phyloP scores from a whole-genome alignment of 2,888 invertebrate genomes.

The Dasysyrphus albostriatus region DNA sequence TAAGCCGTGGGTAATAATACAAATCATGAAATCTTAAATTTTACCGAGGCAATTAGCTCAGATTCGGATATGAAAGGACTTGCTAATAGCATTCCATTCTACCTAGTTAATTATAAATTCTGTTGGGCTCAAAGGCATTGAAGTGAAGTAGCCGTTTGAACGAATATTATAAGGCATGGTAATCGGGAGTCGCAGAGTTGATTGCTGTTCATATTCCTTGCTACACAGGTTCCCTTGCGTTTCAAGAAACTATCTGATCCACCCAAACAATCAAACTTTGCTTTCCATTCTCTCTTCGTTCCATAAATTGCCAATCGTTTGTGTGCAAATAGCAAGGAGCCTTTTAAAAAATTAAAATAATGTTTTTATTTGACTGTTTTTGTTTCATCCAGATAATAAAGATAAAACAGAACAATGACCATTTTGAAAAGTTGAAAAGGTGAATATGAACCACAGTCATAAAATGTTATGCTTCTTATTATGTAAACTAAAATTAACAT shows the following conservation, averaged over 20 bases:
- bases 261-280: too few species aligned
- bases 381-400: conserved; percentile 5
- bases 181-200: background rate
- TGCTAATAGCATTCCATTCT: conserved; percentile 20
- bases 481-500: too few species aligned
- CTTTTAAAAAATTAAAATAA: background rate
- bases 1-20: conserved; percentile 16
- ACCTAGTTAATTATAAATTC: conserved; percentile 34
- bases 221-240: background rate
- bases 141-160: conserved; percentile 10
- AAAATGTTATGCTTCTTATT: too few species aligned
- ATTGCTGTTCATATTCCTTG: background rate
- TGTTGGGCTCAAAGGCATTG: conserved; percentile 7
- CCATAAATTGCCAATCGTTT: too few species aligned
- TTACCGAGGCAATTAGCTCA: conserved; percentile 10
- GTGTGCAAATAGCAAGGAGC: too few species aligned
- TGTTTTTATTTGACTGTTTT: conserved; percentile 3
- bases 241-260: too few species aligned
- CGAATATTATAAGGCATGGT: background rate
- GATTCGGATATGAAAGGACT: conserved; percentile 24
- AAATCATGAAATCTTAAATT: conserved; percentile 21
- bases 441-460: too few species aligned
- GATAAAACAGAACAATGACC: background rate
- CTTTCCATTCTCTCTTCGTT: too few species aligned
- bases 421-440: too few species aligned